Base-by-base conservation (phyloP, 2,113 vertebrate genomes). In the Hylia prasina region DNA sequence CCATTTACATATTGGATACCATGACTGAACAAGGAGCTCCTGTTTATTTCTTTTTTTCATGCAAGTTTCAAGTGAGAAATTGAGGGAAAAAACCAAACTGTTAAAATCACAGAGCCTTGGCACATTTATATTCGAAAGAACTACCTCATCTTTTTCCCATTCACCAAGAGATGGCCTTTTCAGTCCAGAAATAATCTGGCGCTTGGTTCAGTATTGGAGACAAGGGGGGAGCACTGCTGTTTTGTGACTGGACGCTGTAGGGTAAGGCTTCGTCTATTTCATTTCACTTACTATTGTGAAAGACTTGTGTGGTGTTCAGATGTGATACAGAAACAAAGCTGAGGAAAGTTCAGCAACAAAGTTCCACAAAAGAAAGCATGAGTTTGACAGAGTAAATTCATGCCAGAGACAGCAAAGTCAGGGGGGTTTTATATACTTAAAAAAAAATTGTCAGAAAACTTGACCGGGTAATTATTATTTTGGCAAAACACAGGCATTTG, bases 251-350 rank as follows among this genome's bases (percentile, higher is more conserved):
- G 54, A 33, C 39, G 51, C 44, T 53, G 27, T n/a, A 58, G n/a
- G 6, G 31, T 48, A 68, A 7, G 23, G 13, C 35, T 71, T 88
- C 4, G 21, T 54, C 83, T 81, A n/a, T 48, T 97, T 96, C 40
- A 87, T 89, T 95, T 87, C 78, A 93, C 68, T 54, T 90, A 76
- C 70, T 90, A 61, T 78, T 82, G 17, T 87, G 80, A 92, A 95
- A 94, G 65, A 30, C 51, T 73, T 72, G 48, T 60, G 53, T 69
- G 35, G 50, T 90, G 83, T 84, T 94, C 79, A 89, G 82, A 54
- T 44, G 27, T 1, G 11, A 90, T 87, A 93, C 4, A 90, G 78
- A 97, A 97, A 96, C 54, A 94, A 96, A 90, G 86, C 93, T 87
- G 48, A 95, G 78, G 45, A 89, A 96, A 71, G 53, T 28, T 57